phyloP scores from a whole-genome alignment of 2,113 vertebrate genomes.

The Leptodactylus fuscus region DNA sequence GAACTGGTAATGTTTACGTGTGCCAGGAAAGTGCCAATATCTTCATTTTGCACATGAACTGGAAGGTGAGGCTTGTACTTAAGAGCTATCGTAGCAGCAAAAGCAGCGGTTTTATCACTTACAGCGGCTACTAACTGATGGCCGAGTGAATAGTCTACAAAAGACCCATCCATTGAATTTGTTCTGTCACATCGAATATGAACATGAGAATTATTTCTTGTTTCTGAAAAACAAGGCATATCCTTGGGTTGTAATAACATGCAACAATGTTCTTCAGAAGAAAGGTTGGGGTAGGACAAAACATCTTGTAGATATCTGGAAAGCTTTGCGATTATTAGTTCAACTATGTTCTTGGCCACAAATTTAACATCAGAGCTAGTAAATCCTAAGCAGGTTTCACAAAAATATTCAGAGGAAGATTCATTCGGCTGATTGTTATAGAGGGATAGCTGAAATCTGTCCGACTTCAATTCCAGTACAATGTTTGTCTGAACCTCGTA shows the following conservation, averaged over 20 bases:
- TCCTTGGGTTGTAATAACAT: background rate
- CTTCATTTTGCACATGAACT: background rate
- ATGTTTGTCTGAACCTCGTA: background rate
- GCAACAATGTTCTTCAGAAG: background rate
- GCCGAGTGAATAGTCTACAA: background rate
- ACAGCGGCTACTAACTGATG: background rate
- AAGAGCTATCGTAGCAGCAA: background rate
- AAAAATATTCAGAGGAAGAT: background rate
- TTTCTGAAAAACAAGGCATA: background rate
- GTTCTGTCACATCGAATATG: background rate
- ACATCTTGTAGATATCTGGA: background rate
- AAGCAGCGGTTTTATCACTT: background rate
- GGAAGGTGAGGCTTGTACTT: background rate
- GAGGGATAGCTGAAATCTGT: background rate
- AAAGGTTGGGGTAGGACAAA: background rate
- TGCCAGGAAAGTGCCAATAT: background rate
- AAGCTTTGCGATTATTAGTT: background rate
- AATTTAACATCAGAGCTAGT: background rate
- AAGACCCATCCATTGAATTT: background rate
- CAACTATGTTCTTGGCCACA: conserved; percentile 9
- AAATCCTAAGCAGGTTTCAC: background rate
- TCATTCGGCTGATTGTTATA: background rate
- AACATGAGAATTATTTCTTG: background rate
- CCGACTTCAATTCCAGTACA: background rate
- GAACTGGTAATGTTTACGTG: background rate